A percentile compares a stretch with the other conserved stretches of the same genome.
Conservation (phyloP, 1,140 invertebrate species). For the Zaprionus tsacasi region DNA sequence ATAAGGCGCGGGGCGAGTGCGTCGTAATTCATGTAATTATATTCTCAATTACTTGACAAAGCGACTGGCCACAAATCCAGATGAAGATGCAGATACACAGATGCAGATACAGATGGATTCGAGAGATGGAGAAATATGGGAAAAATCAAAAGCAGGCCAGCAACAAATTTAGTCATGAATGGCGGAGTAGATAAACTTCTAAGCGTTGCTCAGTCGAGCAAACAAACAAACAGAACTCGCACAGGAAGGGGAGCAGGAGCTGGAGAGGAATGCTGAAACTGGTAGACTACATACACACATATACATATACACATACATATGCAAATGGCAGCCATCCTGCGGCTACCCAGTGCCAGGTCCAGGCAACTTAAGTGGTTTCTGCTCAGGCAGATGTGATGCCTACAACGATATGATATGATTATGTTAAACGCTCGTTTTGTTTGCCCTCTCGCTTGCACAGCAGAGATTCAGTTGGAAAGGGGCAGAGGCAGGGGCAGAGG, state of each 20-base stretch:
- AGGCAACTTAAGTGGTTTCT: constrained; percentile 75
- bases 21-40: constrained; percentile 80
- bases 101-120: constrained; percentile 30
- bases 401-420: constrained; percentile 80
- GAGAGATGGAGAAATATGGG: constrained; percentile 27
- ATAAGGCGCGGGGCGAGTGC: constrained; percentile 44
- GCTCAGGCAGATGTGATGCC: constrained; percentile 69
- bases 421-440: constrained; percentile 82
- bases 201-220: constrained; percentile 68
- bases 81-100: constrained; percentile 28
- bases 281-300: constrained; percentile 25
- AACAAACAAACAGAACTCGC: constrained; percentile 46
- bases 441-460: constrained; percentile 58
- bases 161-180: constrained; percentile 69
- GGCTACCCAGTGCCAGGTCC: constrained; percentile 19
- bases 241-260: constrained; percentile 10
- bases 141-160: constrained; percentile 67
- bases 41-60: constrained; percentile 77
- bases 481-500: constrained; percentile 17
- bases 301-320: constrained; percentile 61
- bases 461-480: constrained; percentile 19
- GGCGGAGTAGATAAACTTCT: constrained; percentile 60
- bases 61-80: constrained; percentile 23
- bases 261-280: constrained; percentile 13
- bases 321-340: constrained; percentile 75